phyloP scores from a whole-genome alignment of 2,888 invertebrate species.

The Odontothrips loti region DNA sequence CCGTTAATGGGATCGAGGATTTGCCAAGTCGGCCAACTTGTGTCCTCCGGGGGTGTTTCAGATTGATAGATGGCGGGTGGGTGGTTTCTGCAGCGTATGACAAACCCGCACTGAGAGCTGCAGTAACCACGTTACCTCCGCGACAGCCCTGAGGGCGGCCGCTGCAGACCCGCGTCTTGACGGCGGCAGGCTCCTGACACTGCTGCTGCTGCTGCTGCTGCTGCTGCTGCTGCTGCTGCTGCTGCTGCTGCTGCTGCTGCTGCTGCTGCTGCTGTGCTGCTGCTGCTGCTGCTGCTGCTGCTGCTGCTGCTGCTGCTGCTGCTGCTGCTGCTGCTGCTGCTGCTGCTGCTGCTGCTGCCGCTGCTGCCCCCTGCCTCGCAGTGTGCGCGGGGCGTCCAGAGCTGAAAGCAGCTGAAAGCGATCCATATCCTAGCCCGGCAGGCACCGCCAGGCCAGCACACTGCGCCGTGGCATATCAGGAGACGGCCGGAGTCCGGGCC shows the following conservation, averaged over 20 bases:
- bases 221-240: not conserved
- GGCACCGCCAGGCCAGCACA: not conserved
- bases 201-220: not conserved
- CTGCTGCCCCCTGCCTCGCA: not conserved
- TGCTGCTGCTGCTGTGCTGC: not conserved
- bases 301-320: not conserved
- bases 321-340: not conserved
- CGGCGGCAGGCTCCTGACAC: no score
- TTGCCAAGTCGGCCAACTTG: not conserved
- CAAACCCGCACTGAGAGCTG: no score
- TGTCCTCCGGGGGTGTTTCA: not conserved
- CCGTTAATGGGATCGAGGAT: not conserved
- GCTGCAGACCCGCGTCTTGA: no score
- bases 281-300: not conserved
- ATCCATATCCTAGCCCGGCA: not conserved
- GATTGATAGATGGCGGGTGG: no score
- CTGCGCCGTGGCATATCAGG: not conserved
- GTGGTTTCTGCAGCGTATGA: no score
- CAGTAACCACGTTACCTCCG: no score
- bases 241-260: not conserved
- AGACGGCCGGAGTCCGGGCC: no score
- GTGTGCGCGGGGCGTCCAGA: not conserved
- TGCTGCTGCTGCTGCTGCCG: not conserved
- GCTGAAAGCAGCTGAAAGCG: not conserved
- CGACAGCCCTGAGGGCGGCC: no score